Percentiles rank a stretch among this genome's conserved stretches.
These are phyloP conservation scores for Ctena decussata DNA, from an alignment of 2,888 invertebrate genomes.

Conservation along the genomic window DNA sequence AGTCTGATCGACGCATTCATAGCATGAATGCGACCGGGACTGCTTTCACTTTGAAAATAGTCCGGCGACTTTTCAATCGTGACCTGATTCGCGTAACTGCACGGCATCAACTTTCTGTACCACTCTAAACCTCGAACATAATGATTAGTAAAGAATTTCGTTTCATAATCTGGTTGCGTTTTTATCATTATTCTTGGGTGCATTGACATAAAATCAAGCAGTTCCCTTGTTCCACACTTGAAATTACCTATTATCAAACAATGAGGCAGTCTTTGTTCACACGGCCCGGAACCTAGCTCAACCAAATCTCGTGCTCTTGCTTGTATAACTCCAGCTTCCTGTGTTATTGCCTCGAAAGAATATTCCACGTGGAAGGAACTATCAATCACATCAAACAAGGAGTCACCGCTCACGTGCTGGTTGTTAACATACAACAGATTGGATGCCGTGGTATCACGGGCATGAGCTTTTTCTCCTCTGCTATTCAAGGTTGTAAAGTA, in stretches of 20 bases:
- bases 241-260: slow-evolving; percentile 9
- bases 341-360: no score
- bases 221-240: background rate
- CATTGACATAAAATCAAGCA: slow-evolving; percentile 9
- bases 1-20: slow-evolving; percentile 96
- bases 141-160: slow-evolving; percentile 25
- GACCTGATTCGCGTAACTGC: slow-evolving; percentile 95
- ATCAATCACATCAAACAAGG: no score
- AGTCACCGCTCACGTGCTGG: no score
- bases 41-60: slow-evolving; percentile 97
- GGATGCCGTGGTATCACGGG: no score
- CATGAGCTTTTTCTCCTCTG: no score
- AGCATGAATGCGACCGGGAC: slow-evolving; percentile 96
- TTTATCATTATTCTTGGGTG: slow-evolving; percentile 24
- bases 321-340: no score
- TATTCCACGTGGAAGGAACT: no score
- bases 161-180: slow-evolving; percentile 29
- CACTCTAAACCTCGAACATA: slow-evolving; percentile 95
- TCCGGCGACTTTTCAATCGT: slow-evolving; percentile 99
- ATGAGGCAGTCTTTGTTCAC: background rate
- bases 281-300: no score
- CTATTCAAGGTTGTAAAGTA: no score
- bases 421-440: no score
- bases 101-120: slow-evolving; percentile 95
- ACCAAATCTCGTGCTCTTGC: no score